These are phyloP conservation scores for Pedionomus torquatus DNA, from an alignment of 2,113 vertebrate genomes.

Conservation along the genomic window DNA sequence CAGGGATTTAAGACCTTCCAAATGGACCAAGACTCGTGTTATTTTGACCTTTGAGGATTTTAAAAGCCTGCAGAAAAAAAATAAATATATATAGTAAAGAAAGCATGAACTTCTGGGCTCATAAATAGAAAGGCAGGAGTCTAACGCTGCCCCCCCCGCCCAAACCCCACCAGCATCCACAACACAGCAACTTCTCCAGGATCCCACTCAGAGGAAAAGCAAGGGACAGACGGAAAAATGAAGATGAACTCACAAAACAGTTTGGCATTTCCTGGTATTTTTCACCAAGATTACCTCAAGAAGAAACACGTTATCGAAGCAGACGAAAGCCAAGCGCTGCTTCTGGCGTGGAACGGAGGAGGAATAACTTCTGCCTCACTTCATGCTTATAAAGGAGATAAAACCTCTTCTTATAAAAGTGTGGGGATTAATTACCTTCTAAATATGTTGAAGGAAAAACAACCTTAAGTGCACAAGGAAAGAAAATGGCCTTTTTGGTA, in stretches of 20 bases:
- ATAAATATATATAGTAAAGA: not conserved
- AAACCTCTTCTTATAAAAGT: not conserved
- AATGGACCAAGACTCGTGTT: conserved; percentile 42
- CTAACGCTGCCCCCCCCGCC: not conserved
- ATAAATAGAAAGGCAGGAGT: not conserved
- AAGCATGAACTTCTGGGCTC: not conserved
- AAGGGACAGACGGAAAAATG: not conserved
- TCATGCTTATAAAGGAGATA: not conserved
- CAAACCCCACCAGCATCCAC: not conserved
- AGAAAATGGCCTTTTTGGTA: not conserved
- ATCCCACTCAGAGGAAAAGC: not conserved
- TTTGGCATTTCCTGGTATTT: not conserved
- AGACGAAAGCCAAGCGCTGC: not conserved
- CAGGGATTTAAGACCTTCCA: conserved; percentile 42
- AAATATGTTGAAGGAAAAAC: not conserved
- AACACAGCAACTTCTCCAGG: not conserved
- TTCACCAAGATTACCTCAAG: not conserved
- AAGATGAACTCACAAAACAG: not conserved
- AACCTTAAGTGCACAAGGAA: not conserved
- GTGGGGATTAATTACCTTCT: not conserved
- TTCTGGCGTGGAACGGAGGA: not conserved
- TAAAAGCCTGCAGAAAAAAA: conserved; percentile 32
- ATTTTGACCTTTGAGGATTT: conserved; percentile 50
- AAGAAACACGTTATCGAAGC: not conserved
- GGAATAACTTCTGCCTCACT: conserved; percentile 21